phyloP scores from a whole-genome alignment of 2,888 invertebrate genomes.

The Branchellion lobata region DNA sequence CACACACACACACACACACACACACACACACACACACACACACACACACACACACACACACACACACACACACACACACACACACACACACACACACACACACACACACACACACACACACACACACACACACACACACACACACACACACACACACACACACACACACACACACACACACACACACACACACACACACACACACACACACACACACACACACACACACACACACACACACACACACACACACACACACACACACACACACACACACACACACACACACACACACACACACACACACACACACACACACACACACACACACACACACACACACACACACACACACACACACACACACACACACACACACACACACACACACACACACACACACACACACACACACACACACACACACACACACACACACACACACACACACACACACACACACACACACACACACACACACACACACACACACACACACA shows the following conservation, averaged over 20 bases:
- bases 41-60: not conserved
- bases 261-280: conserved; percentile 7
- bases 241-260: conserved; percentile 2
- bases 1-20: not conserved
- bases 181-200: no score
- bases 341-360: no score
- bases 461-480: conserved; percentile 13
- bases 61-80: not conserved
- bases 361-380: no score
- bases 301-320: not conserved
- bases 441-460: conserved; percentile 11
- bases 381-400: not conserved
- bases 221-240: not conserved
- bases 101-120: not conserved
- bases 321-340: not conserved
- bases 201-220: no score
- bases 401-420: conserved; percentile 17
- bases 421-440: conserved; percentile 16
- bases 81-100: not conserved
- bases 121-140: no score
- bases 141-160: no score
- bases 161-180: no score
- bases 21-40: not conserved
- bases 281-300: conserved; percentile 16
- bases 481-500: conserved; percentile 1